Evolutionary conservation across 2,113 vertebrate genomes (phyloP).

Genomic region (Myrmecobius fasciatus): DNA sequence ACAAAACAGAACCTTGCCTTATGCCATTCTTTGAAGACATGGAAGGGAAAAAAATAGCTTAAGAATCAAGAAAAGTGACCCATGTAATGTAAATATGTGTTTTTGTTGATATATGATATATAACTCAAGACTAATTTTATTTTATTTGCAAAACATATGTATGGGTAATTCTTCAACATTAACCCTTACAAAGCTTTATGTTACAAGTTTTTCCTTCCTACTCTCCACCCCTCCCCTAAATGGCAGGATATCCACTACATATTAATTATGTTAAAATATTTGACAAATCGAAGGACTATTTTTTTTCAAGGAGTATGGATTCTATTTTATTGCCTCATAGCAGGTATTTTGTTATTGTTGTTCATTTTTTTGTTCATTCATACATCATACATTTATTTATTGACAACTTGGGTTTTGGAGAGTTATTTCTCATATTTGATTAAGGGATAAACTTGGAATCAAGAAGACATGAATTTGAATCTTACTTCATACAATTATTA

Average conservation of each 20-base stretch:
- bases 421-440: background rate
- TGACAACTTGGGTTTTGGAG: background rate
- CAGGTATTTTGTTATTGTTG: background rate
- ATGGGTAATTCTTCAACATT: too few relatives aligned
- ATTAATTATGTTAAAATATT: too few relatives aligned
- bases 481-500: background rate
- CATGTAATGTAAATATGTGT: background rate
- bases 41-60: slow-evolving; percentile 23
- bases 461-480: background rate
- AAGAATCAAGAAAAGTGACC: background rate
- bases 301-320: background rate
- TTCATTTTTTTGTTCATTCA: too few relatives aligned
- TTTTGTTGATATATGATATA: background rate
- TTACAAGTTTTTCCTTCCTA: too few relatives aligned
- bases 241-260: too few relatives aligned
- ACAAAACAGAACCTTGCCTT: slow-evolving; percentile 42
- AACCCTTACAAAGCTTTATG: too few relatives aligned
- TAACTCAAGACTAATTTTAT: background rate
- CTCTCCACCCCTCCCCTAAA: too few relatives aligned
- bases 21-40: background rate
- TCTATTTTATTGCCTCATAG: background rate
- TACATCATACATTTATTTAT: too few relatives aligned
- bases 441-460: background rate
- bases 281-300: too few relatives aligned
- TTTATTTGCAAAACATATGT: too few relatives aligned